Evolutionary conservation across 2,797 vertebrate genomes (phyloP), one percentile per base, ranked within the genome.

Genomic region (Eupleurogrammus muticus): DNA sequence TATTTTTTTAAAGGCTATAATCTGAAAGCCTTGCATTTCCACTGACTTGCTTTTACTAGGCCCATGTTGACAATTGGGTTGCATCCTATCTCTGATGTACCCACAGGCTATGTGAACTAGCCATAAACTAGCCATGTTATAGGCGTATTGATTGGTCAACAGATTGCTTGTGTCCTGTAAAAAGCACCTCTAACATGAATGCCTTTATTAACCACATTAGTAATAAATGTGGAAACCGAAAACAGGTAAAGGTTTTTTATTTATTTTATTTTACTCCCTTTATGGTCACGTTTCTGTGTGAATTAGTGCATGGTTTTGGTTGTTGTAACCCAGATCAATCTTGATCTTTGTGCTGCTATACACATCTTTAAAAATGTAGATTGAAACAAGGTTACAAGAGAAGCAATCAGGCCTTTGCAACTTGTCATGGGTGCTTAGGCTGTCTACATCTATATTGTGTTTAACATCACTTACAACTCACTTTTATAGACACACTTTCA

Each of bases 71-170:
- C 82, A 54, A 62, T 85, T 52, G 70, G 46, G 40, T 74, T 67
- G 63, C 77, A 69, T 83, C 73, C 71, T 81, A 81, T 88, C 82
- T 71, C 62, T 66, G 77, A 80, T 77, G 64, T 66, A 70, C 76
- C 83, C 71, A 13, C 28, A 73, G 82, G 79, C 81, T 58, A 71
- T 67, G 80, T 59, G 71, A 75, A 83, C 67, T 42, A 24, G 73
- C 75, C 69, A 62, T 90, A 91, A 90, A 90, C 73, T 65, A 79
- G 32, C 73, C 57, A 69, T 67, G 77, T 90, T 91, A 86, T 87
- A 79, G 80, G 70, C 70, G 65, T 86, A 92, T 89, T 89, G 90
- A 92, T 90, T 86, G 75, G 83, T 80, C 73, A 89, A 77, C 86
- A 89, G 81, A 91, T 91, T 89, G 87, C 77, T 77, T 80, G 71